Evolutionary conservation across 2,797 vertebrate genomes (phyloP), one percentile per base, ranked within the genome.

Genomic region (Poecilia wingei): DNA sequence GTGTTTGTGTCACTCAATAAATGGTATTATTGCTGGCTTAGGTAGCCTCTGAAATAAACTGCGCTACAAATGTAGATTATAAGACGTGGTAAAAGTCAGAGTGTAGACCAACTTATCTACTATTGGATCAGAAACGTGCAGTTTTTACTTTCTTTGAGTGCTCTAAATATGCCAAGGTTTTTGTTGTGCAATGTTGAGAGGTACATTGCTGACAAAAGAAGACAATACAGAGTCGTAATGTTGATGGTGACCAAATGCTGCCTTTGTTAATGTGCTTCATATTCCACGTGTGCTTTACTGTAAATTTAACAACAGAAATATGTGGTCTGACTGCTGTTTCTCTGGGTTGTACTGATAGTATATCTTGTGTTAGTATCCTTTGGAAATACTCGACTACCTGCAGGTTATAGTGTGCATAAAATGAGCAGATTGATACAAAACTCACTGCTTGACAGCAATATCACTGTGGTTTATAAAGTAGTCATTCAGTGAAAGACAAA

Each of bases 11-110:
- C 72, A 41, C 79, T 75, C 49, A 46, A 84, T 74, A 73, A 16
- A 16, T 88, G 10, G 73, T 66, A 75, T 93, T 94, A 94, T 94
- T 95, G 94, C 93, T 93, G 84, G 79, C 76, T 88, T 84, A 47
- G 46, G 12, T 82, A 87, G 79, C 79, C 84, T 88, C 83, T 84
- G 83, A 83, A 84, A 72, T 51, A 88, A 85, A 84, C 16, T 47
- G 66, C 79, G 80, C 73, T 76, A 75, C 47, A 77, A 81, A 82
- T 83, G 75, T 81, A 53, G 39, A 84, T 79, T 55, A 51, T 80
- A 70, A 75, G 8, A 75, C 47, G 36, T 72, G 43, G 75, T 72
- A 31, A 43, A 53, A 55, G 76, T 74, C 74, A 46, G 53, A 85
- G 76, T 69, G 8, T 75, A 75, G 12, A 71, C 43, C 53, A 33